Conservation (phyloP, 2,113 vertebrate species). For the Pica pica region DNA sequence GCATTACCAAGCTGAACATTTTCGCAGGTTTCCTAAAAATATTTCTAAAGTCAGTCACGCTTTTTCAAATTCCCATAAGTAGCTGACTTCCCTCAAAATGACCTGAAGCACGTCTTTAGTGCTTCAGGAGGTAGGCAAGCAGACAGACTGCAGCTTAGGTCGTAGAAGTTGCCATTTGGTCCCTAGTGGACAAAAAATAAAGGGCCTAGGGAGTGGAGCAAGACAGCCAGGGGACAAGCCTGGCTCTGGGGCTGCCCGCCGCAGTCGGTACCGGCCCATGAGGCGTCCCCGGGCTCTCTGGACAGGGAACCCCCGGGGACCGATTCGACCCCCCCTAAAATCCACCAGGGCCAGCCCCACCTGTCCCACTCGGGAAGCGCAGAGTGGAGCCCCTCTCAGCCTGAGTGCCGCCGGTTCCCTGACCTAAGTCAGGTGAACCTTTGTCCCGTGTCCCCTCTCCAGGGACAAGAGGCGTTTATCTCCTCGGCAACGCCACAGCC, state of each 20-base stretch:
- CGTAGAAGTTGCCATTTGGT: background rate
- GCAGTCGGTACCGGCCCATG: fast-evolving
- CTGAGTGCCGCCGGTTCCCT: background rate
- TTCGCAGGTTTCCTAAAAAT: background rate
- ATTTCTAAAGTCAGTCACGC: background rate
- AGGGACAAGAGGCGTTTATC: background rate
- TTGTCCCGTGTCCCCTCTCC: background rate
- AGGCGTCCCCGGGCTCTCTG: background rate
- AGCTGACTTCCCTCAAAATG: background rate
- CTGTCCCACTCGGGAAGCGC: background rate
- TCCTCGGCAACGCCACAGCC: background rate
- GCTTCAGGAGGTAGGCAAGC: background rate
- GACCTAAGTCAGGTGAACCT: background rate
- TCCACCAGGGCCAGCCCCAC: background rate
- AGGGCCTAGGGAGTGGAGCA: background rate
- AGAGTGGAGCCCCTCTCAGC: background rate
- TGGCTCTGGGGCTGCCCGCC: background rate
- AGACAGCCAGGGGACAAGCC: background rate
- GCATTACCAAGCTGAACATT: background rate
- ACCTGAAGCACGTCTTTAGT: background rate
- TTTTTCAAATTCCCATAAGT: background rate
- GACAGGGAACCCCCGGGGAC: background rate
- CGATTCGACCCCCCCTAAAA: background rate
- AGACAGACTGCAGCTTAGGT: background rate
- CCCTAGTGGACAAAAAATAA: background rate